Evolutionary conservation across 2,888 invertebrate genomes (phyloP).

Genomic region (Drosophila kuntzei): DNA sequence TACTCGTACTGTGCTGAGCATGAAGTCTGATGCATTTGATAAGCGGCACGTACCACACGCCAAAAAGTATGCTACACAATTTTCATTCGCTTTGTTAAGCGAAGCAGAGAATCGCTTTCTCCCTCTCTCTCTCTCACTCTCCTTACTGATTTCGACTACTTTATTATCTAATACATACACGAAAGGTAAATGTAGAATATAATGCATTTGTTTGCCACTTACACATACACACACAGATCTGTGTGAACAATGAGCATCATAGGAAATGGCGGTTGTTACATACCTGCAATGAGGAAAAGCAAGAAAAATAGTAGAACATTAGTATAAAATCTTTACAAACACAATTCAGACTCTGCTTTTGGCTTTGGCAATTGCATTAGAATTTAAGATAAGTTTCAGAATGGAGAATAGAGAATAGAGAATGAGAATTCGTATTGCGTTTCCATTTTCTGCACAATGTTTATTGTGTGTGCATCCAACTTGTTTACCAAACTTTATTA

Average conservation of each 20-base stretch:
- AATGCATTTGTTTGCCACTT: constrained; percentile 73
- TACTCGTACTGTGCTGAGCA: constrained; percentile 48
- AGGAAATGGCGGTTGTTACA: constrained; percentile 68
- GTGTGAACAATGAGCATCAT: constrained; percentile 30
- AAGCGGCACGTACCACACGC: constrained; percentile 75
- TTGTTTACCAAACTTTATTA: constrained; percentile 80
- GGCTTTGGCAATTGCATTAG: constrained; percentile 67
- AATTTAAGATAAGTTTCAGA: constrained; percentile 75
- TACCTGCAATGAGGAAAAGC: constrained; percentile 65
- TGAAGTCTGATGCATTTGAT: constrained; percentile 75
- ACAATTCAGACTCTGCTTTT: constrained; percentile 21
- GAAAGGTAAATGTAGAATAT: constrained; percentile 33
- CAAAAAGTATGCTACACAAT: constrained; percentile 63
- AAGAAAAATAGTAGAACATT: constrained; percentile 53
- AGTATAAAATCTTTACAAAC: constrained; percentile 61
- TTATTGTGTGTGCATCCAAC: constrained; percentile 34
- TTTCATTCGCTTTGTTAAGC: constrained; percentile 48
- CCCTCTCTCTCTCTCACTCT: constrained; percentile 15
- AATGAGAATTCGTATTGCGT: constrained; percentile 30
- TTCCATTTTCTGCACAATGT: constrained; percentile 39
- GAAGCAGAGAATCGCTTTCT: constrained; percentile 27
- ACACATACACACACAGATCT: constrained; percentile 32
- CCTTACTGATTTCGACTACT: constrained; percentile 60
- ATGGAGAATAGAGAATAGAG: constrained; percentile 1
- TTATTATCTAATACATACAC: constrained; percentile 66